These are phyloP conservation scores for Agriotes lineatus DNA, from an alignment of 2,888 invertebrate genomes.

Conservation along the genomic window DNA sequence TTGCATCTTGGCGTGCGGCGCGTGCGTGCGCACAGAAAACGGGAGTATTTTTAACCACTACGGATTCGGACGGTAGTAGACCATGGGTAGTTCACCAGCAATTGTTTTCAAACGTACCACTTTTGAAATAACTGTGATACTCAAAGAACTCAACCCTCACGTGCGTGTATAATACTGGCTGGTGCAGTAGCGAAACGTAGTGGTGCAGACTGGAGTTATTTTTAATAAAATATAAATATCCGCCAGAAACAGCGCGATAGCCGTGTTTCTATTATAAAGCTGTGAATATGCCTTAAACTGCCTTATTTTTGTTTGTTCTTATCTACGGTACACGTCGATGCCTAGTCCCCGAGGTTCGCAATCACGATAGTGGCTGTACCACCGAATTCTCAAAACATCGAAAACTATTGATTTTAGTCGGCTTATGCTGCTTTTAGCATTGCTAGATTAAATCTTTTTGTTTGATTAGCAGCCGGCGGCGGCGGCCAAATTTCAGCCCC, in stretches of 20 bases:
- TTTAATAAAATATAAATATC: slow-evolving; percentile 39
- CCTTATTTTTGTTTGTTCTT: slow-evolving; percentile 47
- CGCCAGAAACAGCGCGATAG: slow-evolving; percentile 33
- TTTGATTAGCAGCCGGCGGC: slow-evolving; percentile 8
- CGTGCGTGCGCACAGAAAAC: slow-evolving; percentile 39
- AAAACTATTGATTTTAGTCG: slow-evolving; percentile 32
- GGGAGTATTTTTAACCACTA: slow-evolving; percentile 47
- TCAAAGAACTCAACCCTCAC: slow-evolving; percentile 21
- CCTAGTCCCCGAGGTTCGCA: slow-evolving; percentile 26
- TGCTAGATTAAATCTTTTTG: slow-evolving; percentile 17
- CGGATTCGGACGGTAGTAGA: slow-evolving; percentile 42
- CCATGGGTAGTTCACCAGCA: slow-evolving; percentile 46
- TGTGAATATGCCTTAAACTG: slow-evolving; percentile 48
- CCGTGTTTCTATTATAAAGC: slow-evolving; percentile 39
- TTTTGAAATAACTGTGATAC: slow-evolving; percentile 46
- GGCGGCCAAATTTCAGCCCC: neutral
- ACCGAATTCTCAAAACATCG: slow-evolving; percentile 23
- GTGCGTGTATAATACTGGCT: slow-evolving; percentile 33
- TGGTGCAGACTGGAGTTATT: slow-evolving; percentile 33
- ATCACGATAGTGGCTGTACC: slow-evolving; percentile 20
- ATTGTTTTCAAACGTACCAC: slow-evolving; percentile 46
- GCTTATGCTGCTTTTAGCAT: slow-evolving; percentile 22
- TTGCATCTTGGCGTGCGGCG: slow-evolving; percentile 7
- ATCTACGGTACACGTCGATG: slow-evolving; percentile 25
- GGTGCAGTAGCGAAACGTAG: slow-evolving; percentile 9